These are phyloP conservation scores for Recurvirostra avosetta DNA, from an alignment of 2,113 vertebrate species.

Conservation along the genomic window DNA sequence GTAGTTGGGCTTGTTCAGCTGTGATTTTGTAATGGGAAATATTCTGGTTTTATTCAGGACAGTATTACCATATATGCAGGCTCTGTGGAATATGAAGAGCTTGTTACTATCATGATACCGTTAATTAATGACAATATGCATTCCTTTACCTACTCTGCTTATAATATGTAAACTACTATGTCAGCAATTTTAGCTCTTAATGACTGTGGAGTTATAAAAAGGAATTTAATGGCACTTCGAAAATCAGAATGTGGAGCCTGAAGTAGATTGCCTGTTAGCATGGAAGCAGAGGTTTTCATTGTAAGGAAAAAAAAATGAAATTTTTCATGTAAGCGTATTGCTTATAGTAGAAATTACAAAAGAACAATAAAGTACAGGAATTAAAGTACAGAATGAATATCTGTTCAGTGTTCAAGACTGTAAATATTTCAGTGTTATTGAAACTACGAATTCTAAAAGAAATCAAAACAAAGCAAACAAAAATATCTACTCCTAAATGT, in stretches of 20 bases:
- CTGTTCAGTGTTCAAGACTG: background rate
- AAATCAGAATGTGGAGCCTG: background rate
- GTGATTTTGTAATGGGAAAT: background rate
- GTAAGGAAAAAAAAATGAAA: background rate
- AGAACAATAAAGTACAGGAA: background rate
- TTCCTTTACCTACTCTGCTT: background rate
- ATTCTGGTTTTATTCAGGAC: background rate
- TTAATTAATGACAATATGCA: background rate
- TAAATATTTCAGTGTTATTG: background rate
- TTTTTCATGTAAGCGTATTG: background rate
- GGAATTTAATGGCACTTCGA: background rate
- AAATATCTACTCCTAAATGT: background rate
- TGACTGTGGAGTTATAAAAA: background rate
- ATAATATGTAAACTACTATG: background rate
- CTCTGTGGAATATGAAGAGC: background rate
- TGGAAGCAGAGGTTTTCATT: background rate
- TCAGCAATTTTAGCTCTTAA: background rate
- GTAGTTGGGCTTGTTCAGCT: background rate
- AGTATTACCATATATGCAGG: background rate
- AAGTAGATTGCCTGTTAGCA: background rate
- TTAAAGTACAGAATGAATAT: background rate
- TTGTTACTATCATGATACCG: background rate
- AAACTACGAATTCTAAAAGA: background rate
- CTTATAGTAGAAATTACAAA: background rate
- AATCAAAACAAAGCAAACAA: background rate